A percentile compares a stretch with the other conserved stretches of the same genome.
Evolutionary conservation across 30 jellyfish, hydroid and myxozoan genomes (phyloP).

Genomic region (Chironex yamaguchii): DNA sequence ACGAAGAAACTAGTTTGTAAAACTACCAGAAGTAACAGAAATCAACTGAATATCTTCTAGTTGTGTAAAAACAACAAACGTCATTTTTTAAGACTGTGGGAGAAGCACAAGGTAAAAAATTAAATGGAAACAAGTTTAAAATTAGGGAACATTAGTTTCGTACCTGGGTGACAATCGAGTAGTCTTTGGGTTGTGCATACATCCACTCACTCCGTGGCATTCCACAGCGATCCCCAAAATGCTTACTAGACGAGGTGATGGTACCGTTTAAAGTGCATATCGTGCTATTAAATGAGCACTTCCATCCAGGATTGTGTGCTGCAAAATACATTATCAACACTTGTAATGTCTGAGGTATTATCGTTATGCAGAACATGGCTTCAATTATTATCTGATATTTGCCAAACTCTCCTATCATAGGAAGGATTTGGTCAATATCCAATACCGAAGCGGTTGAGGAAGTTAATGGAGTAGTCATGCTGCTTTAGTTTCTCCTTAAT

Average conservation of each 20-base stretch:
- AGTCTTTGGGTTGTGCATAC: conserved; percentile 76
- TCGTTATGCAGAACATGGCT: conserved; percentile 69
- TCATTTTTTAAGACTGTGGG: too few species aligned
- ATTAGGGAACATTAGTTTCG: not conserved
- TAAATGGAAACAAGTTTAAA: not conserved
- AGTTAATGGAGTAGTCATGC: too few species aligned
- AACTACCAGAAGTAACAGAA: too few species aligned
- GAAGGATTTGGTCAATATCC: conserved; percentile 78
- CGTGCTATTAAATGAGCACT: conserved; percentile 86
- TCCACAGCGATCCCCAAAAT: conserved; percentile 35
- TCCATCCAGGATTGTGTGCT: conserved; percentile 95
- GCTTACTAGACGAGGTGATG: not conserved
- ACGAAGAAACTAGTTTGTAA: too few species aligned
- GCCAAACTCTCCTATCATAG: conserved; percentile 93
- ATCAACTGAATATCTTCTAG: too few species aligned
- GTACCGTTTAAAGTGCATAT: conserved; percentile 75
- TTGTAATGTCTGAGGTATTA: conserved; percentile 77
- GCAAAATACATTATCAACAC: conserved; percentile 78
- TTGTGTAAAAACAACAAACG: too few species aligned
- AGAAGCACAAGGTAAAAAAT: not conserved
- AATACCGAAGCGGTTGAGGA: not conserved
- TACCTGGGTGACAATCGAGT: conserved; percentile 81
- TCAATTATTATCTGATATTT: conserved; percentile 80
- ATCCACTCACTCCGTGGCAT: conserved; percentile 83
- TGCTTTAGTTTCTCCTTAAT: too few species aligned